Percentiles rank a stretch among this genome's conserved stretches.
phyloP scores from a whole-genome alignment of 2,797 vertebrate genomes.

The Neosalanx taihuensis region DNA sequence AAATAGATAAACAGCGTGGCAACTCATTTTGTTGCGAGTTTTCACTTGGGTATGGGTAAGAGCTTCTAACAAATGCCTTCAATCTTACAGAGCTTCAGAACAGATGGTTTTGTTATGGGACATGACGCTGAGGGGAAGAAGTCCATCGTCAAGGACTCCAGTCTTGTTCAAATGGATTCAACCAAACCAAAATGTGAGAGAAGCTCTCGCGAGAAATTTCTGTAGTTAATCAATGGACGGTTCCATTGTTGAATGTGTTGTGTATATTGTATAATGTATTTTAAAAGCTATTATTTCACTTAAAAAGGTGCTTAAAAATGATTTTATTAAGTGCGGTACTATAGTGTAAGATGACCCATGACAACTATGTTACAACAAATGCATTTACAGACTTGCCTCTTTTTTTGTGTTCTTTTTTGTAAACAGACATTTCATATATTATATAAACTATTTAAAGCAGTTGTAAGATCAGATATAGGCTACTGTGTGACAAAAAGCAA shows the following conservation, averaged over 20 bases:
- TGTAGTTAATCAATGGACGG: conserved; percentile 34
- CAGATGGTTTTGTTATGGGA: conserved; percentile 5
- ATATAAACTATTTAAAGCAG: conserved; percentile 45
- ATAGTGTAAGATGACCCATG: conserved; percentile 13
- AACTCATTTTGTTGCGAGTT: not conserved
- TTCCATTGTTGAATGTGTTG: conserved; percentile 56
- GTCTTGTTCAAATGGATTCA: conserved; percentile 51
- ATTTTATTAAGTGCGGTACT: conserved; percentile 28
- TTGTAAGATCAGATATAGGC: conserved; percentile 35
- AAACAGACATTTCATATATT: conserved; percentile 46
- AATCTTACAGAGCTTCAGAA: conserved; percentile 3
- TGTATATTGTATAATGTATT: conserved; percentile 41
- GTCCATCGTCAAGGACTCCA: not conserved
- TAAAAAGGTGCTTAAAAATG: conserved; percentile 39
- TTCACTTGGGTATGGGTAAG: not conserved
- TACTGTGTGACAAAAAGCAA: conserved; percentile 20
- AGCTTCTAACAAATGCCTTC: not conserved
- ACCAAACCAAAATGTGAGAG: conserved; percentile 49
- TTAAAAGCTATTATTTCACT: conserved; percentile 41
- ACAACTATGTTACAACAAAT: conserved; percentile 30
- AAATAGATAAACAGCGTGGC: not conserved
- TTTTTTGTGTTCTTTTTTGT: conserved; percentile 38
- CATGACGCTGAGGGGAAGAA: not conserved
- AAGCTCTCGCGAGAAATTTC: conserved; percentile 34
- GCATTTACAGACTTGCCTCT: conserved; percentile 50